These are phyloP conservation scores for Haliclystus octoradiatus DNA, from an alignment of 30 jellyfish, hydroid and myxozoan genomes.

Conservation along the genomic window DNA sequence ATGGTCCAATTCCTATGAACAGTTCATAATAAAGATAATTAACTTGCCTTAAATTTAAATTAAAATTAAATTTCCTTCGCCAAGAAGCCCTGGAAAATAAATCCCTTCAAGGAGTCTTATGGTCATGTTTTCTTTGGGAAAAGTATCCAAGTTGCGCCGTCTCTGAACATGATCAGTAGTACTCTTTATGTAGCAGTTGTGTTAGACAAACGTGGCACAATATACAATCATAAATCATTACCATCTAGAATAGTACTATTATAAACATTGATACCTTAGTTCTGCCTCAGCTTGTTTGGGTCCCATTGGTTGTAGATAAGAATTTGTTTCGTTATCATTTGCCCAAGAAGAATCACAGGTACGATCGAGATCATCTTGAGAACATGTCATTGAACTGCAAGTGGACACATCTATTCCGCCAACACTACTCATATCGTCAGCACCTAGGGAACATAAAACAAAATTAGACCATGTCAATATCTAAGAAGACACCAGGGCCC, in stretches of 20 bases:
- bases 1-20: too few species aligned
- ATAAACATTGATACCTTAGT: conserved; percentile 21
- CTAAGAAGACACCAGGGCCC: neutral
- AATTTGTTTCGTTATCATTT: conserved; percentile 37
- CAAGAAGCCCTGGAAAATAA: too few species aligned
- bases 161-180: neutral
- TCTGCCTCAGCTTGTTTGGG: conserved; percentile 42
- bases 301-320: conserved; percentile 39
- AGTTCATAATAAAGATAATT: too few species aligned
- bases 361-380: conserved; percentile 44
- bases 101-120: too few species aligned
- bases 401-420: conserved; percentile 35
- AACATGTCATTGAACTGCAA: conserved; percentile 52
- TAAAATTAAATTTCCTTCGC: too few species aligned
- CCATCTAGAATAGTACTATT: too few species aligned
- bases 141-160: too few species aligned
- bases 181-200: neutral
- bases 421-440: conserved; percentile 1
- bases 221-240: too few species aligned
- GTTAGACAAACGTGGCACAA: neutral
- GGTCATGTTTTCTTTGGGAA: too few species aligned
- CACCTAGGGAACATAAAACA: neutral
- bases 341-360: conserved; percentile 53
- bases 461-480: neutral
- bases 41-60: too few species aligned